phyloP scores from a whole-genome alignment of 2,888 invertebrate genomes.

The Euplagia quadripunctaria region DNA sequence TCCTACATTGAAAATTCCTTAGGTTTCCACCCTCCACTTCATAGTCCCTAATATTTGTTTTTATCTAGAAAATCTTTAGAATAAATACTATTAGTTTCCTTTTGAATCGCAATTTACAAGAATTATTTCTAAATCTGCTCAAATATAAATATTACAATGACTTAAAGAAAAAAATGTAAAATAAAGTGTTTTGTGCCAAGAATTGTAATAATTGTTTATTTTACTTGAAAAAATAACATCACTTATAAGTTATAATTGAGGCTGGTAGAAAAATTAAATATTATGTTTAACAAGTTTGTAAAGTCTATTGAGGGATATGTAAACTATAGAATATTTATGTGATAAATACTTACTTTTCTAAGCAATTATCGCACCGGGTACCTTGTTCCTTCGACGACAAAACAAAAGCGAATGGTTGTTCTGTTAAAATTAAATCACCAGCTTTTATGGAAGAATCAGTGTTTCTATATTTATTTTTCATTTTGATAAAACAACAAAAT shows the following conservation, averaged over 20 bases:
- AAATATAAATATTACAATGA: not conserved
- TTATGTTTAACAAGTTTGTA: not conserved
- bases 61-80: too few species aligned
- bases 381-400: constrained; percentile 91
- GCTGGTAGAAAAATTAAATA: too few species aligned
- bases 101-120: too few species aligned
- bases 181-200: not conserved
- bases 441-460: constrained; percentile 81
- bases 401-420: constrained; percentile 92
- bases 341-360: constrained; percentile 88
- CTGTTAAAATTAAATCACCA: constrained; percentile 90
- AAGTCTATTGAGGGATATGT: not conserved
- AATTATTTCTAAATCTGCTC: too few species aligned
- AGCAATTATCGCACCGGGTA: constrained; percentile 92
- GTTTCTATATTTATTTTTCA: constrained; percentile 81
- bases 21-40: too few species aligned
- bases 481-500: constrained; percentile 50
- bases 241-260: not conserved
- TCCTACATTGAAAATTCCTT: too few species aligned
- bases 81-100: too few species aligned
- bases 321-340: not conserved
- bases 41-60: too few species aligned
- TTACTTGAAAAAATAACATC: not conserved
- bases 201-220: not conserved
- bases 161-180: not conserved